Conservation (phyloP, 2,797 vertebrate species). For the Phrynocephalus vlangalii region DNA sequence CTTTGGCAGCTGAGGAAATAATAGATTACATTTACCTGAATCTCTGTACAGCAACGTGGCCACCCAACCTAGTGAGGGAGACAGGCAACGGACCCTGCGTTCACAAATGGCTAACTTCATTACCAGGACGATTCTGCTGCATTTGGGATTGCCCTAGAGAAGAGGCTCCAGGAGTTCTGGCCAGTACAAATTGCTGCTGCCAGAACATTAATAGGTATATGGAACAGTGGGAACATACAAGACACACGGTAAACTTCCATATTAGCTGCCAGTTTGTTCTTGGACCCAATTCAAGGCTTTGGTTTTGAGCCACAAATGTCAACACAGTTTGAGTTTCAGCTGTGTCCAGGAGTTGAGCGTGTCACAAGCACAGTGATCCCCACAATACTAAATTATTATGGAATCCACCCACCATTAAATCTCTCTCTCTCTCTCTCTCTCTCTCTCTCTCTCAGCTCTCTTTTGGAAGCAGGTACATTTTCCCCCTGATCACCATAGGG, state of each 20-base stretch:
- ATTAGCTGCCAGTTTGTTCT: background rate
- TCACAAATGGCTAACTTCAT: background rate
- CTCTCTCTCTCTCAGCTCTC: too few species aligned
- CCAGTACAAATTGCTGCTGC: background rate
- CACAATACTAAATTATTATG: background rate
- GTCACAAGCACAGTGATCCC: background rate
- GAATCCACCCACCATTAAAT: background rate
- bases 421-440: too few species aligned
- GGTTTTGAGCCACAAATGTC: background rate
- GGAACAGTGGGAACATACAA: background rate
- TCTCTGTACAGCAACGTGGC: background rate
- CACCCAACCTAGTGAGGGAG: background rate
- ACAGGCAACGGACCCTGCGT: background rate
- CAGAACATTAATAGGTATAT: background rate
- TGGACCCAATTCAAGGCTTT: background rate
- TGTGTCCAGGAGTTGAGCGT: background rate
- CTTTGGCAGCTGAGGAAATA: background rate
- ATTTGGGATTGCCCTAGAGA: background rate
- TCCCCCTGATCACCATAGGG: background rate
- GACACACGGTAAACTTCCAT: background rate
- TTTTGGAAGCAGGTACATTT: background rate
- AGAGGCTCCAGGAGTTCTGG: background rate
- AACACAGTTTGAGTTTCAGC: background rate
- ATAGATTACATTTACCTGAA: background rate
- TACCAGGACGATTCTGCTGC: background rate